Conservation (phyloP, 2,888 invertebrate genomes). For the Latheticus oryzae region DNA sequence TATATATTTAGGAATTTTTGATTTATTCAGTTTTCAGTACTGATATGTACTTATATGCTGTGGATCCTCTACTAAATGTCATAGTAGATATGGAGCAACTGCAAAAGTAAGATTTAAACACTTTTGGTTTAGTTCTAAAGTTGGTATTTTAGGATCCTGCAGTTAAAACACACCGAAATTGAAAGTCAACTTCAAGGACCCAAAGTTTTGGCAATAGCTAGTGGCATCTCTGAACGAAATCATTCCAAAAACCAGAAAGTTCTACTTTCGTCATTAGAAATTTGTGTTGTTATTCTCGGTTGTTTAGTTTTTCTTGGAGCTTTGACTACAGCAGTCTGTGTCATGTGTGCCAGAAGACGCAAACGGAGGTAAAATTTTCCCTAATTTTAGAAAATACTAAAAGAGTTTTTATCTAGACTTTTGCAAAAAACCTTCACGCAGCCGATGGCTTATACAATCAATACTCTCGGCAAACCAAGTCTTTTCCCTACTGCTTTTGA, state of each 20-base stretch:
- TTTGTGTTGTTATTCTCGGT: slow-evolving; percentile 83
- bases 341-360: slow-evolving; percentile 74
- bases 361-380: slow-evolving; percentile 69
- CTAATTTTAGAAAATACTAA: slow-evolving; percentile 1
- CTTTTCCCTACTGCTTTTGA: slow-evolving; percentile 65
- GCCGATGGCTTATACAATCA: slow-evolving; percentile 59
- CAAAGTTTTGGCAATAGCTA: slow-evolving; percentile 74
- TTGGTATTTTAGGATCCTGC: slow-evolving; percentile 69
- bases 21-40: slow-evolving; percentile 72
- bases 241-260: slow-evolving; percentile 64
- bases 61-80: slow-evolving; percentile 83
- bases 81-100: slow-evolving; percentile 84
- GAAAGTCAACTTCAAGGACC: slow-evolving; percentile 75
- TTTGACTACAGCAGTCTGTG: slow-evolving; percentile 81
- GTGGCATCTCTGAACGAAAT: slow-evolving; percentile 57
- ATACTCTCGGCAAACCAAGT: slow-evolving; percentile 62
- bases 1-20: slow-evolving; percentile 3
- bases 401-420: slow-evolving; percentile 48
- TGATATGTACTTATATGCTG: slow-evolving; percentile 86
- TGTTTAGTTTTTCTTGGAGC: slow-evolving; percentile 86
- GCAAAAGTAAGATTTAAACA: slow-evolving; percentile 74
- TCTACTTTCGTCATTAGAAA: slow-evolving; percentile 77
- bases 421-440: slow-evolving; percentile 59
- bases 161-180: slow-evolving; percentile 71
- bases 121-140: background rate